phyloP scores from a whole-genome alignment of 2,888 invertebrate species.

The Catonia carolina region DNA sequence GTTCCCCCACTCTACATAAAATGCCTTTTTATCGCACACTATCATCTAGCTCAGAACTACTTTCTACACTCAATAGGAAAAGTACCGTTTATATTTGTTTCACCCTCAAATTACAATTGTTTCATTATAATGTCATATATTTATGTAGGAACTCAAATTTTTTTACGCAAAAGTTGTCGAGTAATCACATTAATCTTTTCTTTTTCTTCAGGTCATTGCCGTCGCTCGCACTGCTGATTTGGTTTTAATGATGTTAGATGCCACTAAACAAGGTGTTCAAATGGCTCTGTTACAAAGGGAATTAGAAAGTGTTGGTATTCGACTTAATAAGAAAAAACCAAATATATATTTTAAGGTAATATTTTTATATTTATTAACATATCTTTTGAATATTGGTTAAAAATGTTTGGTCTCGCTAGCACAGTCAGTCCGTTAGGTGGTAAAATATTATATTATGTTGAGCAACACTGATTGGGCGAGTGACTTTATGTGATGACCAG shows the following conservation, averaged over 20 bases:
- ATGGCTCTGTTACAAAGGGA: slow-evolving; percentile 85
- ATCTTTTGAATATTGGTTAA: too few species aligned
- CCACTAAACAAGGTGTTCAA: slow-evolving; percentile 96
- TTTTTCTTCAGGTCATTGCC: slow-evolving; percentile 70
- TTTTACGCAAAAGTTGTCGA: too few species aligned
- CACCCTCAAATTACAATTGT: too few species aligned
- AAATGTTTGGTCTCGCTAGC: too few species aligned
- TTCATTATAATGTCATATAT: background rate
- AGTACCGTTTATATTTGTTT: too few species aligned
- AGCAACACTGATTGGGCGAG: too few species aligned
- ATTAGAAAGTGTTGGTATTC: slow-evolving; percentile 94
- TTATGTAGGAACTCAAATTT: background rate
- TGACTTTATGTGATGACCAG: too few species aligned
- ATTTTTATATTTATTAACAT: background rate
- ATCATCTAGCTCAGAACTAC: too few species aligned
- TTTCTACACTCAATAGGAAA: too few species aligned
- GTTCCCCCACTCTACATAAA: too few species aligned
- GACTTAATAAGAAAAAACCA: slow-evolving; percentile 90
- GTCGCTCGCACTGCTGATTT: slow-evolving; percentile 97
- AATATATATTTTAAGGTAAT: slow-evolving; percentile 96
- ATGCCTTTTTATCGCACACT: too few species aligned
- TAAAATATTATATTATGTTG: background rate
- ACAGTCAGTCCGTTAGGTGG: too few species aligned
- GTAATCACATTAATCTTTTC: background rate
- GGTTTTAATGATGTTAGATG: slow-evolving; percentile 98